A percentile compares a stretch with the other conserved stretches of the same genome.
Evolutionary conservation across 2,113 vertebrate species (phyloP).

Genomic region (Erythrocebus patas): DNA sequence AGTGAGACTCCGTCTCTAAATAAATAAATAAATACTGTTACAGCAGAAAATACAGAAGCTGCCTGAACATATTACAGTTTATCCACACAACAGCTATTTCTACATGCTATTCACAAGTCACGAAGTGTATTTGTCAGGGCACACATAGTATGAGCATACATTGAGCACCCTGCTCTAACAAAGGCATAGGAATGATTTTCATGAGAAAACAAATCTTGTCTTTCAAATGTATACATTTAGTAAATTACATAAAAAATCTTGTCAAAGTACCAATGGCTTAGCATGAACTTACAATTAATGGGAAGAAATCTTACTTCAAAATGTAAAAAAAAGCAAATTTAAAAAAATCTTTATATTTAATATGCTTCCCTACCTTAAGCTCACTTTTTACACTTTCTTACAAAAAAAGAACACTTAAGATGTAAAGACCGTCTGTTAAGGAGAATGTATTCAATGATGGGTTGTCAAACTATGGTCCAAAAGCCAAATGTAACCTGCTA

Average conservation of each 20-base stretch:
- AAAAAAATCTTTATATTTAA: constrained; percentile 40
- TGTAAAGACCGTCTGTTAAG: background rate
- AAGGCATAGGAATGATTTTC: constrained; percentile 55
- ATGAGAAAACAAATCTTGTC: constrained; percentile 9
- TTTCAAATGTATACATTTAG: constrained; percentile 55
- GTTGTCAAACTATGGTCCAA: background rate
- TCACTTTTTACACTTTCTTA: background rate
- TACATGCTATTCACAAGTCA: constrained; percentile 12
- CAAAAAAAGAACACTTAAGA: background rate
- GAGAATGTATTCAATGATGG: background rate
- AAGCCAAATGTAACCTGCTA: background rate
- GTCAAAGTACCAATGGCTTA: constrained; percentile 47
- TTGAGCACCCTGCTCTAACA: background rate
- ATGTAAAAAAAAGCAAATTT: constrained; percentile 7
- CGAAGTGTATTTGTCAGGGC: constrained; percentile 19
- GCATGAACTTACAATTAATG: constrained; percentile 57
- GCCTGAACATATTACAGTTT: constrained; percentile 47
- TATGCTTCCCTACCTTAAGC: background rate
- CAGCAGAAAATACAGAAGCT: constrained; percentile 54
- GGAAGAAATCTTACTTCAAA: constrained; percentile 31
- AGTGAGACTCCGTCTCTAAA: no score
- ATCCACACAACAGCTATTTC: constrained; percentile 42
- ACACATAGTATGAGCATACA: background rate
- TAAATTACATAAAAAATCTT: constrained; percentile 65
- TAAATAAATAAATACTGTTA: background rate